Evolutionary conservation across 2,888 invertebrate genomes (phyloP).

Genomic region (Prionchulus punctatus): DNA sequence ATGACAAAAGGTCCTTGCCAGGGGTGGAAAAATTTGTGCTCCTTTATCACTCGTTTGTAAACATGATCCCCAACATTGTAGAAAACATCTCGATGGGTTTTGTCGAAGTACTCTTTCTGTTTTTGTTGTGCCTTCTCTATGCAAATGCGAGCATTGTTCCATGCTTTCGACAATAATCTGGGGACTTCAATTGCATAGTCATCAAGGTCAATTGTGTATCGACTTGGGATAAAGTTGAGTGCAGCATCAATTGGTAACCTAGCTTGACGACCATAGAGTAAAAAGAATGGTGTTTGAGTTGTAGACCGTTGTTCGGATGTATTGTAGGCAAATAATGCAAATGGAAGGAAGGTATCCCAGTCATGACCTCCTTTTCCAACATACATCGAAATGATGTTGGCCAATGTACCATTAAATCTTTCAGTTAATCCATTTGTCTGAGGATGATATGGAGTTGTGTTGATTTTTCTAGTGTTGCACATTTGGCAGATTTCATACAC

Average conservation of each 20-base stretch:
- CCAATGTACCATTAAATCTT: constrained; percentile 17
- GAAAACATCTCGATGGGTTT: too few species aligned
- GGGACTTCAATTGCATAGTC: neutral
- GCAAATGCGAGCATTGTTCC: neutral
- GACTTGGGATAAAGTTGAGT: neutral
- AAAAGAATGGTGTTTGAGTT: constrained; percentile 14
- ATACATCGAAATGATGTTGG: constrained; percentile 16
- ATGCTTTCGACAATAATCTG: neutral
- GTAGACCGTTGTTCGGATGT: constrained; percentile 14
- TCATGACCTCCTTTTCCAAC: constrained; percentile 14
- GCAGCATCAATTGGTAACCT: constrained; percentile 14
- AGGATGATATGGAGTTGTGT: constrained; percentile 16
- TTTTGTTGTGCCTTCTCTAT: neutral
- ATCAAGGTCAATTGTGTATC: neutral
- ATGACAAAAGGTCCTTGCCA: too few species aligned
- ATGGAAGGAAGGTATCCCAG: constrained; percentile 16
- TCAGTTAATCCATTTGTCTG: constrained; percentile 18
- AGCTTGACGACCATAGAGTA: constrained; percentile 15
- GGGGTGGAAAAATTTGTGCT: too few species aligned
- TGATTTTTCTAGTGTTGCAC: constrained; percentile 12
- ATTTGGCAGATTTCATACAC: constrained; percentile 10
- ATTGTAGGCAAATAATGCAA: constrained; percentile 16
- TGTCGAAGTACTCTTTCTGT: constrained; percentile 1
- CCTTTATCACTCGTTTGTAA: too few species aligned
- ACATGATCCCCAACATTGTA: too few species aligned